Conservation (phyloP, 2,888 invertebrate species). For the Hydrotaea cyrtoneurina region DNA sequence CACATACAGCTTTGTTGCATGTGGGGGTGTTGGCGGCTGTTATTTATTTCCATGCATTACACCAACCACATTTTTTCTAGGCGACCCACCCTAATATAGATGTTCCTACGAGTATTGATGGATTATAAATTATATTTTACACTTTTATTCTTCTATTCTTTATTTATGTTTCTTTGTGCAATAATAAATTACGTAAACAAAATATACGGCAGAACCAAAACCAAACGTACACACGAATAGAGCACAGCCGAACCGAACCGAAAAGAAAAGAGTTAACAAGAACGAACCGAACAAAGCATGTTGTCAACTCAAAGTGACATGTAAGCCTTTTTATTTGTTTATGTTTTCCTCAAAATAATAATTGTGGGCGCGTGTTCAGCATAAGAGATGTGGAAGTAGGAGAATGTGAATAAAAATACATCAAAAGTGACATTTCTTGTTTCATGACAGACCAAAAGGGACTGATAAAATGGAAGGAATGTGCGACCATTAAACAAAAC, state of each 20-base stretch:
- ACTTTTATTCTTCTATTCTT: conserved; percentile 36
- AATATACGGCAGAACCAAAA: conserved; percentile 4
- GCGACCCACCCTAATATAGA: not conserved
- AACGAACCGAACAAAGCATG: conserved; percentile 52
- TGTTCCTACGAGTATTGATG: conserved; percentile 35
- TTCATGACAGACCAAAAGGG: not conserved
- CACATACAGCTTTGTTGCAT: too few species aligned
- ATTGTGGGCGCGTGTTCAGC: conserved; percentile 76
- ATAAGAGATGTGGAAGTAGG: conserved; percentile 70
- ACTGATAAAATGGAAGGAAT: conserved; percentile 47
- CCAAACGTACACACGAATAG: not conserved
- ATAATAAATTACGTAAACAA: conserved; percentile 48
- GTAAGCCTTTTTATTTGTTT: conserved; percentile 60
- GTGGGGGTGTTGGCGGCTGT: too few species aligned
- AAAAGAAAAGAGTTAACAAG: not conserved
- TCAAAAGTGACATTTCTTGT: conserved; percentile 32
- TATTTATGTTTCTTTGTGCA: conserved; percentile 38
- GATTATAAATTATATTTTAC: conserved; percentile 63
- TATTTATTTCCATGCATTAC: too few species aligned
- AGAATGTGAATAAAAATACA: conserved; percentile 27
- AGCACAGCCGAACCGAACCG: conserved; percentile 7
- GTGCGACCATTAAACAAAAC: not conserved
- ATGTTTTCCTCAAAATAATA: conserved; percentile 72
- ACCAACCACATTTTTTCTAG: not conserved
- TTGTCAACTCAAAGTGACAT: conserved; percentile 61